phyloP scores from a whole-genome alignment of 2,888 invertebrate species.

The Heliconius ismenius region DNA sequence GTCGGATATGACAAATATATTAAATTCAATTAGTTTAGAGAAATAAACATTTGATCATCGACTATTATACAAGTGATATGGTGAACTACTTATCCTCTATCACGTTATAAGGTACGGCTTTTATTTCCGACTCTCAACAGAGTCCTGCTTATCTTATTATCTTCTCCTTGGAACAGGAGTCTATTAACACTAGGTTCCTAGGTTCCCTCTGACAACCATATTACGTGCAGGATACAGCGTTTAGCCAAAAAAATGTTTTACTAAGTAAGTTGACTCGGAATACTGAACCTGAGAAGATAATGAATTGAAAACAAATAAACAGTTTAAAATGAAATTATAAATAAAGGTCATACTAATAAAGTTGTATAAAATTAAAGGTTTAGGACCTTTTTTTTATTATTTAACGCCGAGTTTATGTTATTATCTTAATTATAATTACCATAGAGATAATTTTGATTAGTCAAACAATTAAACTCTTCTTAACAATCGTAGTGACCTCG shows the following conservation, averaged over 20 bases:
- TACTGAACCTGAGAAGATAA: background rate
- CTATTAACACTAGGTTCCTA: too few relatives aligned
- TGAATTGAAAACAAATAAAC: background rate
- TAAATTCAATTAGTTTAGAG: background rate
- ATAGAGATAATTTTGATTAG: constrained; percentile 13
- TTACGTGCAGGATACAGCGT: background rate
- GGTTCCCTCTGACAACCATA: background rate
- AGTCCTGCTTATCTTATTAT: too few relatives aligned
- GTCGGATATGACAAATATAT: constrained; percentile 17
- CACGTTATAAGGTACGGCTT: background rate
- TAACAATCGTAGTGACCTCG: constrained; percentile 10
- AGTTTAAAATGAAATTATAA: background rate
- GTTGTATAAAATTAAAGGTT: background rate
- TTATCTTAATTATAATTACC: constrained; percentile 5
- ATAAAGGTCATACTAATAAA: constrained; percentile 7
- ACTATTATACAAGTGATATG: too few relatives aligned
- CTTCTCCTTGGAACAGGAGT: too few relatives aligned
- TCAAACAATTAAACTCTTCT: constrained; percentile 15
- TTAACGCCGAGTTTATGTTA: background rate
- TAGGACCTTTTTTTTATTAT: constrained; percentile 3
- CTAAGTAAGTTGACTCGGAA: background rate
- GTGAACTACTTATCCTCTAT: background rate
- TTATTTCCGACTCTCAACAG: too few relatives aligned
- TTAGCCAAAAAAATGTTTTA: background rate
- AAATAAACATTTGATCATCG: constrained; percentile 7